These are phyloP conservation scores for Euplagia quadripunctaria DNA, from an alignment of 2,888 invertebrate species.

Conservation along the genomic window DNA sequence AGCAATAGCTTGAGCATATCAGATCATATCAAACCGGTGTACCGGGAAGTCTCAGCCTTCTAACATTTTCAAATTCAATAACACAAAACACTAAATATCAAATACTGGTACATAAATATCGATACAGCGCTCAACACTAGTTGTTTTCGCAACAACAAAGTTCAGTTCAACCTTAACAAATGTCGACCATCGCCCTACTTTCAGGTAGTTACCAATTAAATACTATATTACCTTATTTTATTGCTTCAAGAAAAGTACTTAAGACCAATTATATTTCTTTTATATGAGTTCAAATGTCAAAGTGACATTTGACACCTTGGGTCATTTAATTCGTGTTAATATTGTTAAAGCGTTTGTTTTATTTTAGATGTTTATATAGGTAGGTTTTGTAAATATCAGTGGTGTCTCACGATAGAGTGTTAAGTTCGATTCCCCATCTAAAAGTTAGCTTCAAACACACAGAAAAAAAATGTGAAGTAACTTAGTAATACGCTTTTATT, in stretches of 20 bases:
- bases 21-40: no score
- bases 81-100: conserved; percentile 7
- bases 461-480: no score
- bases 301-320: conserved; percentile 22
- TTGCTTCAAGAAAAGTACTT: conserved; percentile 17
- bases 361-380: no score
- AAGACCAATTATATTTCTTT: conserved; percentile 44
- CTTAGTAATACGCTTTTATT: no score
- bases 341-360: background rate
- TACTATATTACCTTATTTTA: conserved; percentile 24
- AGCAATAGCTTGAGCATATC: no score
- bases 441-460: no score
- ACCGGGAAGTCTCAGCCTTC: no score
- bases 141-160: conserved; percentile 56
- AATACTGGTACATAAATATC: conserved; percentile 7
- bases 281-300: conserved; percentile 48
- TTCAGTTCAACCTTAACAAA: conserved; percentile 59
- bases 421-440: no score
- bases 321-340: background rate
- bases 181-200: conserved; percentile 61
- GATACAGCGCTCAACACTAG: conserved; percentile 27
- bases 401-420: no score
- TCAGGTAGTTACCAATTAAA: conserved; percentile 54
- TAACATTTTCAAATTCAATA: background rate
- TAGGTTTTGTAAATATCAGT: no score